Evolutionary conservation across 1,140 invertebrate genomes (phyloP), one percentile per base, ranked within the genome.

Genomic region (Neuroterus valhalla): DNA sequence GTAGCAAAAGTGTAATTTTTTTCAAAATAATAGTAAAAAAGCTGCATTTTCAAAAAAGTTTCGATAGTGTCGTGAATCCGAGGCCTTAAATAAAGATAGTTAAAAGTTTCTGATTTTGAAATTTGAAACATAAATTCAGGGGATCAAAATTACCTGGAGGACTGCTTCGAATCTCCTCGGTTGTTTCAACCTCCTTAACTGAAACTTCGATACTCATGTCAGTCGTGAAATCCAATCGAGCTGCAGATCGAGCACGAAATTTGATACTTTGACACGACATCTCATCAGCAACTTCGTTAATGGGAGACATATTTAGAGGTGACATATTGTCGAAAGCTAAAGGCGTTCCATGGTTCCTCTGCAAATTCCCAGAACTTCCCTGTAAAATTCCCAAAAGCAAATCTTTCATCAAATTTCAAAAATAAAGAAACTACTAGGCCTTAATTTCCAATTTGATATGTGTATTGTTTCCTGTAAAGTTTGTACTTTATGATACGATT

Each of bases 261-360:
- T 72, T 79, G 5, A 81, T 70, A 80, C 80, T 89, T 71, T 89
- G 82, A 43, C 70, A 82, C 0, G 84, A 85, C 81, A 85, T 86
- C 31, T 82, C 67, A 3, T 80, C 74, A 5, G 26, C 46, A 15
- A 62, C 17, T 45, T 78, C 84, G 10, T 68, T 72, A 76, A 90
- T 89, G 1, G 89, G 88, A 8, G 89, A 89, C 50, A 89, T 78
- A 62, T 84, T 82, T 8, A 84, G 81, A 11, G 85, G 80, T 5
- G 88, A 88, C 67, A 86, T 70, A 66, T 80, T 79, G 31, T 42
- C 71, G 45, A 69, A 71, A 31, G 74, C 66, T 38, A 79, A 26
- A n/a, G 87, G 87, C 5, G 82, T 83, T 23, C 80, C 79, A 68
- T 76, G 69, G 45, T 75, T 80, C 48, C 73, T 70, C 43, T 72